These are phyloP conservation scores for Scolanthus callimorphus DNA, from an alignment of 92 coral and sea anemone genomes.

Conservation along the genomic window DNA sequence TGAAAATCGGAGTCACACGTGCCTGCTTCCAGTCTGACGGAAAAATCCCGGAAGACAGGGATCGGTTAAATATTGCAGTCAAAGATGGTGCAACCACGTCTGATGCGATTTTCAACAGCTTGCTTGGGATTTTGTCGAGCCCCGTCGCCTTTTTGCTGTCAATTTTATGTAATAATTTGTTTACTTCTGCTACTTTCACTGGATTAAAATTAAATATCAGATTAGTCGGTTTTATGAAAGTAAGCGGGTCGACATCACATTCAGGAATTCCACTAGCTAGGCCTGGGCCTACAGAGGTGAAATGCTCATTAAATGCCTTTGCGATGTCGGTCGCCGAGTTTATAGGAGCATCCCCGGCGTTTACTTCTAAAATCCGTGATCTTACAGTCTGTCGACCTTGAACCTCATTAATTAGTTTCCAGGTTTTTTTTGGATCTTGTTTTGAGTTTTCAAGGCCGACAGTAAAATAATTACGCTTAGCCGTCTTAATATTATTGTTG, in stretches of 20 bases:
- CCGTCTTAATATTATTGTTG: slow-evolving; percentile 7
- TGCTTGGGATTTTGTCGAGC: too few relatives aligned
- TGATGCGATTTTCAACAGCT: too few relatives aligned
- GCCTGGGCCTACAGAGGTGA: slow-evolving; percentile 22
- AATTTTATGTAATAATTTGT: too few relatives aligned
- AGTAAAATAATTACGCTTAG: slow-evolving; percentile 9
- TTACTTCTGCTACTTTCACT: too few relatives aligned
- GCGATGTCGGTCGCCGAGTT: slow-evolving; percentile 17
- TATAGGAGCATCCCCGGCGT: slow-evolving; percentile 4
- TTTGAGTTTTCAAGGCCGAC: slow-evolving; percentile 6
- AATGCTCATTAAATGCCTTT: slow-evolving; percentile 19
- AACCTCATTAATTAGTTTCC: slow-evolving; percentile 25
- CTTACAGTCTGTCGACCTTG: not conserved
- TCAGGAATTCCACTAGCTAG: slow-evolving; percentile 25
- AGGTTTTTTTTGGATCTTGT: slow-evolving; percentile 10
- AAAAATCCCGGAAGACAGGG: too few relatives aligned
- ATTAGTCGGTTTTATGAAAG: too few relatives aligned
- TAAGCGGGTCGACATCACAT: slow-evolving; percentile 12
- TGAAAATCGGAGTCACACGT: too few relatives aligned
- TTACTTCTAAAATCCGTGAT: slow-evolving; percentile 1
- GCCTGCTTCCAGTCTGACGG: too few relatives aligned
- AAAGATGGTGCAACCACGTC: too few relatives aligned
- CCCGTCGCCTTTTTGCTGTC: too few relatives aligned
- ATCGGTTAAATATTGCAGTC: too few relatives aligned
- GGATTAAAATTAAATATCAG: too few relatives aligned